A percentile compares a stretch with the other conserved stretches of the same genome.
Conservation (phyloP, 2,113 vertebrate species). For the Chloebia gouldiae region DNA sequence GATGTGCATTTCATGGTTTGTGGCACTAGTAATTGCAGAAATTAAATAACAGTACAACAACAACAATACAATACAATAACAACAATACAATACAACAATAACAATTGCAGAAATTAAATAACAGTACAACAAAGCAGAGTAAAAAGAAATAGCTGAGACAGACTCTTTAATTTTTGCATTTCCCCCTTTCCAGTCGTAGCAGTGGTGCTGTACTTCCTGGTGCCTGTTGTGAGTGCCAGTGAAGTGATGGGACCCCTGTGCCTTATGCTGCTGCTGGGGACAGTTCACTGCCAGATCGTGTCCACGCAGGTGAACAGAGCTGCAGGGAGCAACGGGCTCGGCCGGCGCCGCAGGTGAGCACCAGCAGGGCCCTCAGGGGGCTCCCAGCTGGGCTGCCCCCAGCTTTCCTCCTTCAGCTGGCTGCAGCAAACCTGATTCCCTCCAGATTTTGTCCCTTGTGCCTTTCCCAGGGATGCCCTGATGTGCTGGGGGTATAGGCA, state of each 20-base stretch:
- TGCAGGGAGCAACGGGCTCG: slow-evolving; percentile 76
- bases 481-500: background rate
- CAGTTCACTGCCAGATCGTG: slow-evolving; percentile 97
- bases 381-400: fast-evolving
- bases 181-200: slow-evolving; percentile 78
- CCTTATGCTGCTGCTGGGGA: slow-evolving; percentile 96
- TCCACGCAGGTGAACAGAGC: slow-evolving; percentile 85
- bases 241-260: slow-evolving; percentile 91
- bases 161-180: background rate
- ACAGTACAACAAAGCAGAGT: background rate
- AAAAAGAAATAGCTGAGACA: background rate
- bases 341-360: slow-evolving; percentile 83
- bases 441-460: background rate
- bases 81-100: too few relatives aligned
- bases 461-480: background rate
- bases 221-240: slow-evolving; percentile 84
- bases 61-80: too few relatives aligned
- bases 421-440: background rate
- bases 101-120: background rate
- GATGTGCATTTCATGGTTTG: background rate
- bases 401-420: background rate
- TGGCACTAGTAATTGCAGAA: background rate
- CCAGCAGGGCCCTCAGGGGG: background rate
- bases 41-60: background rate
- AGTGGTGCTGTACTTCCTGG: slow-evolving; percentile 81